Base-by-base conservation (phyloP, 1,140 invertebrate genomes). In the Hestina assimilis region DNA sequence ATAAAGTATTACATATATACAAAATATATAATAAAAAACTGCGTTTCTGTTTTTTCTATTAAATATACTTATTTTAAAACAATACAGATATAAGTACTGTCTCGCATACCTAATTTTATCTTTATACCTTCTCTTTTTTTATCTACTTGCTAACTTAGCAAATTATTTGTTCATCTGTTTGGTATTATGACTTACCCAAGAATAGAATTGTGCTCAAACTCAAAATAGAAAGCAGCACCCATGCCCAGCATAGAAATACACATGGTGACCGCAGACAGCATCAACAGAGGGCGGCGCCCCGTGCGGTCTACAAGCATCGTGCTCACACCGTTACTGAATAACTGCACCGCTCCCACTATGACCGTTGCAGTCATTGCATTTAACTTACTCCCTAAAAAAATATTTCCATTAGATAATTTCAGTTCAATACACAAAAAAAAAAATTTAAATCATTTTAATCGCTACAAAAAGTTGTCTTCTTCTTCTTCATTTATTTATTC, bases 291-390 rank as follows among this genome's bases (percentile, higher is more conserved):
- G 58, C 93, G 91, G 4, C 95, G 89, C 3, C 93, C 95, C 1
- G 91, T 71, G 69, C 81, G 92, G 72, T 92, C 92, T 46, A 96
- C 92, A 33, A 95, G 69, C 43, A 92, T 47, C 0, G 92, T 87
- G 5, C 93, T 91, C 1, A 92, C 75, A n/a, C 91, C 78, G 9
- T 94, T 95, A 7, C 92, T 91, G 1, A 92, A 29, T 5, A 96
- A 91, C 79, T 95, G 94, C 14, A 96, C 92, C 12, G 87, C 76
- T 0, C 93, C 95, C 12, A 97, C 90, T 43, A 96, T 90, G 33
- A 96, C 94, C 0, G 95, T 91, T 1, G 89, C 90, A 0, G 89
- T 73, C 67, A 89, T 89, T 0, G 92, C 75, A 29, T 91, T 74
- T 1, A 96, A 42, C 6, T 66, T 82, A 43, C 85, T 89, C n/a